Base-by-base conservation (phyloP, 2,113 vertebrate genomes). In the Cavia porcellus region DNA sequence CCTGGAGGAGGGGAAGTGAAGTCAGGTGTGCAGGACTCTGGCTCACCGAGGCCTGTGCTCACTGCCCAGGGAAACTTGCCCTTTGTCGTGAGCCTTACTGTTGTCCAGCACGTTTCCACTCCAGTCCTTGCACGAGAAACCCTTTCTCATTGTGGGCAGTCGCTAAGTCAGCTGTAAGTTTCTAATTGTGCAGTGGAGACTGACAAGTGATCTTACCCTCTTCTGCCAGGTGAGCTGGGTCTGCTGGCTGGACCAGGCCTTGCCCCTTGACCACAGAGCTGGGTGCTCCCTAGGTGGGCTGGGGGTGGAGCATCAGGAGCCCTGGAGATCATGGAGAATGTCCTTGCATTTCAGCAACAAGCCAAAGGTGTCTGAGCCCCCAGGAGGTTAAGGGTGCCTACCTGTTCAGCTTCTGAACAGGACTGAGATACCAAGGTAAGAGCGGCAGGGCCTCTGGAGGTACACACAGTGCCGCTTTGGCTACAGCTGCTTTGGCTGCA, bases 301-400 rank as follows among this genome's bases (percentile, higher is more conserved):
- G 19, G 12, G 87, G 13, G 64, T n/a, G 66, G 30, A 59, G 50
- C 20, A 62, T 90, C 20, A 17, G 47, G 57, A 85, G 57, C 57
- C 80, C 38, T 38, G 15, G 7, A 42, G 25, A 92, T 28, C 28
- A 1, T 85, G 64, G 42, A 35, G 24, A 72, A 0, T 86, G 20
- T 30, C 62, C 35, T 95, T 88, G 89, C 38, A 52, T 88, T 90
- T 95, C 47, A 86, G 42, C 42, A 64, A 72, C 68, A 89, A 92
- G 47, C 25, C n/a, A 9, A 52, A 77, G 84, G 66, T 57, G 83
- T 92, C 86, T 87, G 62, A 70, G 64, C 11, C 10, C n/a, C 32
- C 7, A 7, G 68, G 82, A 82, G 66, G n/a, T 81, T 75, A 70
- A 64, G 59, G 93, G 89, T 82, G 52, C n/a, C 20, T 84, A 91